Conservation (phyloP, 2,888 invertebrate species). For the Allygus modestus region DNA sequence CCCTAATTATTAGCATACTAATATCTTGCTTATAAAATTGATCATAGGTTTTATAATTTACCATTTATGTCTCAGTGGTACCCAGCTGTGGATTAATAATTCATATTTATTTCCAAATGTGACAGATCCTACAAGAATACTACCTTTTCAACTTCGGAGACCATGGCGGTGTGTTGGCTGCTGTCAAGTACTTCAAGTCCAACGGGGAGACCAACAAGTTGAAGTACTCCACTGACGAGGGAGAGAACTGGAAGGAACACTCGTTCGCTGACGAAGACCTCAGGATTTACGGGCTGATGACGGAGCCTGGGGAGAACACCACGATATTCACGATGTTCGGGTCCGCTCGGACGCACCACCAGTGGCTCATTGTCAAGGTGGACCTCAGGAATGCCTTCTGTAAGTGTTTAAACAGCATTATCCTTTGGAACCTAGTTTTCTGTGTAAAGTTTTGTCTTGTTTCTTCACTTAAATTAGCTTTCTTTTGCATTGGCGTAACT, state of each 20-base stretch:
- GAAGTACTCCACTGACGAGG: slow-evolving; percentile 91
- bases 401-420: slow-evolving; percentile 72
- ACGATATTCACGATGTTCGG: slow-evolving; percentile 96
- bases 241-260: slow-evolving; percentile 86
- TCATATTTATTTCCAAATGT: not conserved
- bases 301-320: slow-evolving; percentile 96
- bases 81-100: too few species aligned
- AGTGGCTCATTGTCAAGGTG: slow-evolving; percentile 92
- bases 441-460: slow-evolving; percentile 14
- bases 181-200: slow-evolving; percentile 88
- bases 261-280: slow-evolving; percentile 86
- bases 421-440: not conserved
- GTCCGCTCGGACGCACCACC: slow-evolving; percentile 85
- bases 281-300: slow-evolving; percentile 89
- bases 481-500: too few species aligned
- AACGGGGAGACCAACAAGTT: slow-evolving; percentile 88
- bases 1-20: too few species aligned
- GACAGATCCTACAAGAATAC: slow-evolving; percentile 82
- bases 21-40: too few species aligned
- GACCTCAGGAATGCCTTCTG: slow-evolving; percentile 78
- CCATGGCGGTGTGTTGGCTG: slow-evolving; percentile 92
- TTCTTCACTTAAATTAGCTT: not conserved
- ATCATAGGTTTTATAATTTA: too few species aligned
- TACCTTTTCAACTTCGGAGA: slow-evolving; percentile 94
- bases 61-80: too few species aligned